Conservation (phyloP, 2,113 vertebrate species). For the Takifugu flavidus region DNA sequence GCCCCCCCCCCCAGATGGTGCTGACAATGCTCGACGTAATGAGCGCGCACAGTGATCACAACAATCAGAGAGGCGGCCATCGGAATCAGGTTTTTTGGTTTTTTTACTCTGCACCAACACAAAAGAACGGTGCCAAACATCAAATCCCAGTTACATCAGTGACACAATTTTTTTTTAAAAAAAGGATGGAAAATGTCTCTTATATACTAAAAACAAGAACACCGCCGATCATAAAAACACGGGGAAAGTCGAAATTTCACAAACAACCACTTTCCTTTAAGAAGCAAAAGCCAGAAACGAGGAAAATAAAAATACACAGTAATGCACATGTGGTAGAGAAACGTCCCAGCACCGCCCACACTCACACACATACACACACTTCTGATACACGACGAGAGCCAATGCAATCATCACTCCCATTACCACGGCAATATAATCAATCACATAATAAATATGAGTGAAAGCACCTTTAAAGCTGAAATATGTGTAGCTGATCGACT, state of each 20-base stretch:
- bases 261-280: constrained; percentile 44
- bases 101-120: constrained; percentile 55
- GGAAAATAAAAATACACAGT: constrained; percentile 48
- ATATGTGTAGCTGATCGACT: constrained; percentile 62
- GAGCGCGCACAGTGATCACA: not conserved
- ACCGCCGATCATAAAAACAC: constrained; percentile 52
- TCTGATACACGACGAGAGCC: constrained; percentile 44
- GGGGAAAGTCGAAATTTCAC: constrained; percentile 41
- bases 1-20: no score
- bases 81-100: not conserved
- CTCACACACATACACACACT: constrained; percentile 9
- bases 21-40: not conserved
- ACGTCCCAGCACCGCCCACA: constrained; percentile 17
- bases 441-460: constrained; percentile 73
- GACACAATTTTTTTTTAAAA: constrained; percentile 32
- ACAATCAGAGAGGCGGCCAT: not conserved
- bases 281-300: constrained; percentile 30
- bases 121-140: constrained; percentile 55
- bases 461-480: constrained; percentile 73
- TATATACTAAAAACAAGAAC: constrained; percentile 50
- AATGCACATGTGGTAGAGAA: constrained; percentile 46
- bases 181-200: constrained; percentile 23
- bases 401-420: constrained; percentile 47
- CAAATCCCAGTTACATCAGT: constrained; percentile 57
- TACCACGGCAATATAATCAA: constrained; percentile 62